Evolutionary conservation across 2,113 vertebrate genomes (phyloP), one percentile per base, ranked within the genome.

Genomic region (Eretmochelys imbricata): DNA sequence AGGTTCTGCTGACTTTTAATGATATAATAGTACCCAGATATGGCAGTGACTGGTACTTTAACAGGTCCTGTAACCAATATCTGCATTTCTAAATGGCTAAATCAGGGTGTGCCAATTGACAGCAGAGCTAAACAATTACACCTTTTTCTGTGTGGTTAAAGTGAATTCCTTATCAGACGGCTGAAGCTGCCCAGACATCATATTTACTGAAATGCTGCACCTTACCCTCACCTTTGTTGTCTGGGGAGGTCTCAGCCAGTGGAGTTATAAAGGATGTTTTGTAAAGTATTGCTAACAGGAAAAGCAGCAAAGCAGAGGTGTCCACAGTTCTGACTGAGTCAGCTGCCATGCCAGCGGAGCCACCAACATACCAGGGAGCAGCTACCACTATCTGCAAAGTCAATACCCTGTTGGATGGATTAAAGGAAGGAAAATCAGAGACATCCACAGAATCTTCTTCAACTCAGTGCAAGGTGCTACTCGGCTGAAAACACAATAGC

Each of bases 31-130:
- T 51, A 80, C 50, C 80, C 35, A n/a, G 54, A 86, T 62, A 25
- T 85, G 51, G 27, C 38, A 83, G 11, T 65, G 89, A 81, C 62
- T 88, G 86, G 53, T 79, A 22, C 78, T 96, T 95, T 83, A 42
- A 42, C 38, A 42, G 38, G 38, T 42, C 38, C 38, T 42, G 38
- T 42, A 42, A 42, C 38, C 38, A 42, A 42, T 42, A 42, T 42
- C 38, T 42, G 38, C 38, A 42, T 42, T 42, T 42, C 38, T 42
- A 42, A 42, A 42, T n/a, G 38, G 59, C 38, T 81, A 87, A 91
- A 86, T 90, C 90, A 89, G 62, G 83, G 92, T n/a, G 19, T 12
- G 38, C 49, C 27, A 2, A 54, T 85, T 62, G 86, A 89, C 4
- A 86, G 50, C 24, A 81, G 65, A 89, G 17, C n/a, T 22, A 91